Base-by-base conservation (phyloP, 2,888 invertebrate genomes). In the Andrena hattorfiana region DNA sequence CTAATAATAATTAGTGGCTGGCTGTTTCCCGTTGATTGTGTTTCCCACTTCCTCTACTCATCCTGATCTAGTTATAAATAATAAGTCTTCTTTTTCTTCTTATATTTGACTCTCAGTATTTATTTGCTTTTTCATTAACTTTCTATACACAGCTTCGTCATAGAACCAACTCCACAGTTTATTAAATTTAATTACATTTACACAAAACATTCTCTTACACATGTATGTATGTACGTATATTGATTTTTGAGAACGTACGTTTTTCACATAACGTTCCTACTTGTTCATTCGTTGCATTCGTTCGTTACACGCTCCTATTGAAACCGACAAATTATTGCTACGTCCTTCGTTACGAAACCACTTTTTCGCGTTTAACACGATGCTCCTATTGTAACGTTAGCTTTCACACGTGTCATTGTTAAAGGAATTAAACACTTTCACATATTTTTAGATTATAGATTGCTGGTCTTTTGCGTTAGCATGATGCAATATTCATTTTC, bases 341-440 rank as follows among this genome's bases (percentile, higher is more conserved):
- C 35, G 35, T 28, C 20, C 28, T 16, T 70, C 28, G 62, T 70
- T 70, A 59, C 59, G 68, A 59, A 26, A 68, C 35, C 0, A 32
- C 32, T 66, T 30, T 73, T 72, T 79, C 59, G 73, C 73, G 48
- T 72, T 72, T 30, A 30, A 67, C 73, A 30, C 28, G 54, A 56
- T 28, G 32, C 48, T 20, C 30, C 79, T 56, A 85, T 59, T 54
- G 64, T 20, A 35, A 32, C 26, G 70, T 68, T 35, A 62, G 32
- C 49, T 84, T 87, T 83, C 81, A 83, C 81, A 75, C 78, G 79
- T 81, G 77, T 82, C 81, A 82, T 85, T 76, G 85, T 85, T 72
- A 84, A 77, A 62, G 72, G 73, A 84, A 80, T 85, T 87, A 88
- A 84, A 89, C 84, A 42, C 13, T 42, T 20, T 51, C 20, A 51